These are phyloP conservation scores for Anticlea derivata DNA, from an alignment of 2,888 invertebrate species.

Conservation along the genomic window DNA sequence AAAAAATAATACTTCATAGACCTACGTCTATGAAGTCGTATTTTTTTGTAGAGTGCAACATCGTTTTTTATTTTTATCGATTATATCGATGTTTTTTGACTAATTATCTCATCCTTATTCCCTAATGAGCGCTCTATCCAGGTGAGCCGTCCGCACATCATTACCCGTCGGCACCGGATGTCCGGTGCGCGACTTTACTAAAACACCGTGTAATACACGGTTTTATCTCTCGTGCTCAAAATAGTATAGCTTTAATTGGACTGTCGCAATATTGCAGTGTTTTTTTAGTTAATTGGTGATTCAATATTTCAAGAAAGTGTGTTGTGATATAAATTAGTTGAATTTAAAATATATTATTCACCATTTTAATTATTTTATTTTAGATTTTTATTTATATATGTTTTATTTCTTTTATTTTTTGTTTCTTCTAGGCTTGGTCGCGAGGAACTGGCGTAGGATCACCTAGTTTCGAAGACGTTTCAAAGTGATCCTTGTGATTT, in stretches of 20 bases:
- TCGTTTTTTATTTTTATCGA: too few relatives aligned
- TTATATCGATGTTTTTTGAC: slow-evolving; percentile 1
- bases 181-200: slow-evolving; percentile 61
- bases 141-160: slow-evolving; percentile 78
- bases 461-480: too few relatives aligned
- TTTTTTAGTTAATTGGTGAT: slow-evolving; percentile 15
- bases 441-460: too few relatives aligned
- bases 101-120: slow-evolving; percentile 39
- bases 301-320: slow-evolving; percentile 17
- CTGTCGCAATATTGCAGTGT: slow-evolving; percentile 10
- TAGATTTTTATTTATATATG: too few relatives aligned
- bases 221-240: slow-evolving; percentile 13
- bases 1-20: too few relatives aligned
- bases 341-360: background rate
- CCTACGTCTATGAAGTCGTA: background rate
- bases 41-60: background rate
- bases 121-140: slow-evolving; percentile 68
- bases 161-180: slow-evolving; percentile 72
- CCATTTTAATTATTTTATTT: background rate
- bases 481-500: too few relatives aligned
- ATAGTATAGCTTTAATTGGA: slow-evolving; percentile 21
- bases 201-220: slow-evolving; percentile 67
- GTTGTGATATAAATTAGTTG: background rate
- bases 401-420: too few relatives aligned
- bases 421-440: too few relatives aligned